Evolutionary conservation across 2,888 invertebrate species (phyloP).

Genomic region (Lucinisca nassula): DNA sequence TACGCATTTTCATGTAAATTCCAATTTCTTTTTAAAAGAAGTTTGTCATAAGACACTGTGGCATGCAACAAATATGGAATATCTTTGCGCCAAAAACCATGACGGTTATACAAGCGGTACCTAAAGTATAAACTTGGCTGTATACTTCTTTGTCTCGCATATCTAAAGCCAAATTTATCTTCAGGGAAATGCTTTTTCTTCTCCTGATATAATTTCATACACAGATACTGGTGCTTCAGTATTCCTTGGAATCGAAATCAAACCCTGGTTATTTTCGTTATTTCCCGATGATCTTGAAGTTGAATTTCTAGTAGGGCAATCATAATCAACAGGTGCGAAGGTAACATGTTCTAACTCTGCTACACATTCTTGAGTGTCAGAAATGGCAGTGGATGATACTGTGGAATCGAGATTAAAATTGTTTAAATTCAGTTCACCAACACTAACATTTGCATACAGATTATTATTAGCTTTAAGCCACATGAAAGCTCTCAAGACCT

Average conservation of each 20-base stretch:
- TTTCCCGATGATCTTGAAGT: too few species aligned
- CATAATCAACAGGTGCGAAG: too few species aligned
- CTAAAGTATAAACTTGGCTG: neutral
- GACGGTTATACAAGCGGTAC: neutral
- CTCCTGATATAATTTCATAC: neutral
- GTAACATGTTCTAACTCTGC: too few species aligned
- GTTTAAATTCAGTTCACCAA: too few species aligned
- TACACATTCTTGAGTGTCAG: too few species aligned
- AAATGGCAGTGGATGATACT: too few species aligned
- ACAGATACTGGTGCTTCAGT: neutral
- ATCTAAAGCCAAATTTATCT: conserved; percentile 14
- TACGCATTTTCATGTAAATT: conserved; percentile 20
- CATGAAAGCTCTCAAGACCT: too few species aligned
- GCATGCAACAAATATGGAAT: conserved; percentile 20
- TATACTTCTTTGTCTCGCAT: neutral
- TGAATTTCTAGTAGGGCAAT: too few species aligned
- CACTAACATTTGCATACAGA: too few species aligned
- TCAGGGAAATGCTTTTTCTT: conserved; percentile 24
- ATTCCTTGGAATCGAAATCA: neutral
- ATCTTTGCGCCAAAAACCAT: conserved; percentile 23
- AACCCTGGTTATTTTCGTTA: too few species aligned
- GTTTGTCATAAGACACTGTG: conserved; percentile 1
- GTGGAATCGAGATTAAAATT: too few species aligned
- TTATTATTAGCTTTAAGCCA: too few species aligned
- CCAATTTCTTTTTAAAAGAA: neutral